Conservation (phyloP, 2,797 vertebrate species). For the Sebastes paucispinis region DNA sequence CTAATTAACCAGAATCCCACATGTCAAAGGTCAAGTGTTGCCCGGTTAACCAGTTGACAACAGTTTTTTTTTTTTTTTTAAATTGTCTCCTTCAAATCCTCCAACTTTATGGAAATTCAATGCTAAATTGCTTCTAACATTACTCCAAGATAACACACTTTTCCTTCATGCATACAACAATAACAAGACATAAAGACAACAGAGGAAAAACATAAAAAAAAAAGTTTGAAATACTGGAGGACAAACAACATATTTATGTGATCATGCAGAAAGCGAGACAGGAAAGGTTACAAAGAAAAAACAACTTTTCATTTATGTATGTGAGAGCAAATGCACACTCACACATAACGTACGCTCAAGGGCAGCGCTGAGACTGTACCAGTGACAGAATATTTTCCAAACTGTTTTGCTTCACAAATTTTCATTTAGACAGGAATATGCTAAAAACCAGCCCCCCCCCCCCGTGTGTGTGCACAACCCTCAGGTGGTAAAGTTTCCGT, state of each 20-base stretch:
- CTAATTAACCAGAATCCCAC: background rate
- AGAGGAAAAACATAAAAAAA: background rate
- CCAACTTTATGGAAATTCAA: background rate
- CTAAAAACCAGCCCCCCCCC: constrained; percentile 47
- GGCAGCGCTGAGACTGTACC: constrained; percentile 27
- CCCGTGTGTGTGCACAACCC: constrained; percentile 27
- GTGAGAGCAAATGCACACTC: constrained; percentile 2
- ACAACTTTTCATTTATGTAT: background rate
- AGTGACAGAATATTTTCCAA: constrained; percentile 51
- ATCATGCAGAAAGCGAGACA: background rate
- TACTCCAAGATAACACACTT: background rate
- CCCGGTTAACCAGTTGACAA: no score
- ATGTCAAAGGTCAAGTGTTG: no score
- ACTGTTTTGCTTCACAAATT: constrained; percentile 74
- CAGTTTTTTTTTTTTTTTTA: no score
- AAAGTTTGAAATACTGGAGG: background rate
- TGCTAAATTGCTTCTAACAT: background rate
- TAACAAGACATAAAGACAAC: background rate
- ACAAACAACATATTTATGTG: background rate
- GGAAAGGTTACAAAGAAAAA: background rate
- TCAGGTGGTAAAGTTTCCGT: constrained; percentile 60
- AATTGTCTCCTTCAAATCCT: background rate
- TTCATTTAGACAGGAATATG: constrained; percentile 73
- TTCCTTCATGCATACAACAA: background rate
- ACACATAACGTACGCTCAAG: constrained; percentile 16